These are phyloP conservation scores for Urocolius indicus DNA, from an alignment of 2,113 vertebrate genomes.

Conservation along the genomic window DNA sequence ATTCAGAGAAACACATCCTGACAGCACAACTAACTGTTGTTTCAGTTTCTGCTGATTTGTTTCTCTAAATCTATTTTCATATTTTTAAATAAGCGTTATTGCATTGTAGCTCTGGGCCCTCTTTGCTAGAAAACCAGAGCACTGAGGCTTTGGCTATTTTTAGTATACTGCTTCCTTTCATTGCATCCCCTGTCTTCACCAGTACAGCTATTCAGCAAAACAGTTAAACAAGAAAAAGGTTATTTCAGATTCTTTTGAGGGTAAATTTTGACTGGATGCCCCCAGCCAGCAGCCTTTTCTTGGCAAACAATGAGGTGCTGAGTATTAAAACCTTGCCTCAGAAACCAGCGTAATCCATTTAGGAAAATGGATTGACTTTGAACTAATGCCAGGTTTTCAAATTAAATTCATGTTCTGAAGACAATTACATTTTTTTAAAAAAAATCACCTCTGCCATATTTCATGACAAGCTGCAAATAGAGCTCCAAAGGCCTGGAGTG, in stretches of 20 bases:
- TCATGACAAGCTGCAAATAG: neutral
- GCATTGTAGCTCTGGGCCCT: neutral
- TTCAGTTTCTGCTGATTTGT: neutral
- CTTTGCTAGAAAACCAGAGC: neutral
- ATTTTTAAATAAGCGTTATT: neutral
- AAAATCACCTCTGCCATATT: neutral
- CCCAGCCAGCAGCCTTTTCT: neutral
- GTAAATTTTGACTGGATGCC: neutral
- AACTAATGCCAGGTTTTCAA: constrained; percentile 24
- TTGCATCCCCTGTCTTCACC: neutral
- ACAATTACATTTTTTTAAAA: neutral
- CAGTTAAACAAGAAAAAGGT: neutral
- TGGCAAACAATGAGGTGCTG: neutral
- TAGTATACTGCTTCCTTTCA: neutral
- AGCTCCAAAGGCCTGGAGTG: neutral
- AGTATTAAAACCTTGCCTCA: constrained; percentile 22
- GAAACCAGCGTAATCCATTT: constrained; percentile 41
- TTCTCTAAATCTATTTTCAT: neutral
- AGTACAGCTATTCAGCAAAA: neutral
- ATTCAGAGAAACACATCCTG: neutral
- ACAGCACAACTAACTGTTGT: neutral
- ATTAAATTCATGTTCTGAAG: constrained; percentile 16
- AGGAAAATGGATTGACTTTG: constrained; percentile 22
- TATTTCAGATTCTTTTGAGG: neutral
- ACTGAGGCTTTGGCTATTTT: neutral